Percentiles rank a stretch among this genome's conserved stretches.
These are phyloP conservation scores for Phenganax subtilis DNA, from an alignment of 92 coral and sea anemone genomes.

Conservation along the genomic window DNA sequence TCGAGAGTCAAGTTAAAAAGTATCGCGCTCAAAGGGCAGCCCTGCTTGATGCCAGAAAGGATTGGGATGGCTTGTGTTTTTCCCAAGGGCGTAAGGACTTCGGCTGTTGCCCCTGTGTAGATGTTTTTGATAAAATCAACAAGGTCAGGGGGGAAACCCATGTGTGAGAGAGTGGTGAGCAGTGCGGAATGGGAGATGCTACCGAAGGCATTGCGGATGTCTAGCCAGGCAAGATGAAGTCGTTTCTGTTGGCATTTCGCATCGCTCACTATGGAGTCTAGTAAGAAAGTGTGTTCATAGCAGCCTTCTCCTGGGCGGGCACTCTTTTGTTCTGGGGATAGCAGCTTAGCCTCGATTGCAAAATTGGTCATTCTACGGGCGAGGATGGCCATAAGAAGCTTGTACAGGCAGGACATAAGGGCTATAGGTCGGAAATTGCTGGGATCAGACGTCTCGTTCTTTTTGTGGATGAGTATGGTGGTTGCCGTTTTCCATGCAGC, in stretches of 20 bases:
- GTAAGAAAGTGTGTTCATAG: neutral
- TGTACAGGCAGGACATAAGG: neutral
- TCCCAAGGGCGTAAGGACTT: neutral
- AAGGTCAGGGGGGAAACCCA: too few relatives aligned
- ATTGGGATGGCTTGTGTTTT: neutral
- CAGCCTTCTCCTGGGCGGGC: neutral
- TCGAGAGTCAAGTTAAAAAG: constrained; percentile 18
- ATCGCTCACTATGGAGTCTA: neutral
- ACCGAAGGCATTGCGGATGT: too few relatives aligned
- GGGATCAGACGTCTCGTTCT: neutral
- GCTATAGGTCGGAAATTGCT: constrained; percentile 18
- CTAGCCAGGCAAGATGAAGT: neutral
- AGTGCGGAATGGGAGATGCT: too few relatives aligned
- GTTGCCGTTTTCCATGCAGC: constrained; percentile 15
- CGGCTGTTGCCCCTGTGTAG: neutral
- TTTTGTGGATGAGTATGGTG: constrained; percentile 15
- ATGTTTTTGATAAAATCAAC: neutral
- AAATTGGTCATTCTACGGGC: neutral
- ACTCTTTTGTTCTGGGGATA: too few relatives aligned
- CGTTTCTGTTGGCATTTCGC: neutral
- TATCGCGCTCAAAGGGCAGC: constrained; percentile 30
- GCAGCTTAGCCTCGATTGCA: too few relatives aligned
- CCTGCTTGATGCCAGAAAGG: neutral
- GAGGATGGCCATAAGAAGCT: neutral
- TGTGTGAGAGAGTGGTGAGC: too few relatives aligned